Conservation (phyloP, 2,113 vertebrate genomes). For the Ceyx melanurus region DNA sequence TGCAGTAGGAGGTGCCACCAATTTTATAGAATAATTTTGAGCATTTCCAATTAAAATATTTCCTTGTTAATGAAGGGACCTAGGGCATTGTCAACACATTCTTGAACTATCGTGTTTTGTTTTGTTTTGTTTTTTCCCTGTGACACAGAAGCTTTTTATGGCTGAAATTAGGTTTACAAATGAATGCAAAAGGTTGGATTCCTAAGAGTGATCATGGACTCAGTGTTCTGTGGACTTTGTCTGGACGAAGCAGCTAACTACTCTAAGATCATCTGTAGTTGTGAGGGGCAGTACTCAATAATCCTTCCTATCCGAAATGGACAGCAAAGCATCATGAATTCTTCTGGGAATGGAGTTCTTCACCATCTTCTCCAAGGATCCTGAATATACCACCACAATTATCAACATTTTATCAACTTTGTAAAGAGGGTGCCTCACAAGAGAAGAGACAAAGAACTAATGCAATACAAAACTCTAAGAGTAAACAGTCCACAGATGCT, state of each 20-base stretch:
- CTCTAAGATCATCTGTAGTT: not conserved
- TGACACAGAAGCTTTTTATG: not conserved
- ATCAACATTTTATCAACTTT: not conserved
- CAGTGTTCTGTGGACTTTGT: not conserved
- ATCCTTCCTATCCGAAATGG: not conserved
- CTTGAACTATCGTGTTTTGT: not conserved
- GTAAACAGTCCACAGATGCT: not conserved
- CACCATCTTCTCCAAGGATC: not conserved
- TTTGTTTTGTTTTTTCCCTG: not conserved
- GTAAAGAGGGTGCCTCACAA: not conserved
- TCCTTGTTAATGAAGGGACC: not conserved
- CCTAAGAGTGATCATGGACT: not conserved
- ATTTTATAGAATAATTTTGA: not conserved
- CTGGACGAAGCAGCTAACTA: not conserved
- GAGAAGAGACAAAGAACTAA: not conserved
- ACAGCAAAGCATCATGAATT: not conserved
- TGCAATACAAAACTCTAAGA: not conserved
- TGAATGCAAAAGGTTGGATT: not conserved
- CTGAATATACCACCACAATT: not conserved
- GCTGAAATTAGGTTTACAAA: not conserved
- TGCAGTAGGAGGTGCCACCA: not conserved
- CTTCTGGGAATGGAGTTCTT: not conserved
- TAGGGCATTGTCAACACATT: not conserved
- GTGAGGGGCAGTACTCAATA: not conserved
- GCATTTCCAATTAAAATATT: not conserved